Percentiles rank a stretch among this genome's conserved stretches.
phyloP scores from a whole-genome alignment of 2,113 vertebrate species.

The Oostethus manadensis region DNA sequence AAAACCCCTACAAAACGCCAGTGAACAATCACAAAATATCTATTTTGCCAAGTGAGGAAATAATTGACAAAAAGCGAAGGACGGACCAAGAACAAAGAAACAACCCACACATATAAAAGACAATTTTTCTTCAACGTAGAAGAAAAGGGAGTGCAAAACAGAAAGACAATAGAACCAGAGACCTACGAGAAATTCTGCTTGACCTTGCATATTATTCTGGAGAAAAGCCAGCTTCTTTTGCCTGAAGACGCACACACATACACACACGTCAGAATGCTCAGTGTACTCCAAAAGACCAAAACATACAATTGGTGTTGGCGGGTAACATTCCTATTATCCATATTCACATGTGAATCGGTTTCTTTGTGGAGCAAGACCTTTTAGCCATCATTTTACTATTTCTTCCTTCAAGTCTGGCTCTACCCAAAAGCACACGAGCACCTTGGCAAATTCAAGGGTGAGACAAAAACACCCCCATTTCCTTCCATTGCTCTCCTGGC shows the following conservation, averaged over 20 bases:
- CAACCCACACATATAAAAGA: background rate
- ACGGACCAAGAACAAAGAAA: background rate
- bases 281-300: conserved; percentile 46
- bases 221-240: conserved; percentile 46
- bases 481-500: conserved; percentile 10
- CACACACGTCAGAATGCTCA: conserved; percentile 50
- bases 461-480: conserved; percentile 17
- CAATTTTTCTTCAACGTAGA: background rate
- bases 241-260: conserved; percentile 46
- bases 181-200: conserved; percentile 49
- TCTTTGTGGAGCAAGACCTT: conserved; percentile 29
- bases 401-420: conserved; percentile 82
- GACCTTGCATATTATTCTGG: conserved; percentile 66
- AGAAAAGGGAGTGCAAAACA: background rate
- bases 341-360: conserved; percentile 35
- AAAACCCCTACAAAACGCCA: background rate
- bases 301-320: conserved; percentile 52
- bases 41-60: background rate
- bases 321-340: conserved; percentile 36
- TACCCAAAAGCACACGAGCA: conserved; percentile 75
- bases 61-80: background rate
- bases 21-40: background rate
- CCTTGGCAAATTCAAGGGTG: conserved; percentile 62
- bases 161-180: conserved; percentile 25
- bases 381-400: conserved; percentile 83